Evolutionary conservation across 2,797 vertebrate genomes (phyloP), one percentile per base, ranked within the genome.

Genomic region (Thamnophis elegans): DNA sequence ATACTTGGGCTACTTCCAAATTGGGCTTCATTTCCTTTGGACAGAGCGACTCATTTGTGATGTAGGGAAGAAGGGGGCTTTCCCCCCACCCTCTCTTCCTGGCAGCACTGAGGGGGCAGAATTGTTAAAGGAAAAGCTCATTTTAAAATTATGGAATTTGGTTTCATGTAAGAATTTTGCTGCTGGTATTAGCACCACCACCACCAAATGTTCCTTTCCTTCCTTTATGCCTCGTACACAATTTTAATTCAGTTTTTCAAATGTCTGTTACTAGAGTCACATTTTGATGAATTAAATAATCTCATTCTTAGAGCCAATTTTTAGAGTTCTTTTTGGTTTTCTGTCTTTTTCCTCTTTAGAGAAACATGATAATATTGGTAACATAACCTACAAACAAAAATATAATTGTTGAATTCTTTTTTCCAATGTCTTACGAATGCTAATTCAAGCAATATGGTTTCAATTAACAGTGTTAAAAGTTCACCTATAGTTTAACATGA

Each of bases 1-100:
- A 90, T 92, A 92, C 26, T 94, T 97, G 94, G 92, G 95, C 54
- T 89, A 91, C 93, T 91, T 85, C 92, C 92, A 95, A 4, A 93
- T 93, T 86, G 89, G 85, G 60, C 73, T 85, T 94, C 86, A 5
- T 26, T 0, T 91, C 91, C 68, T 92, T 93, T 92, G n/a, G 95
- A 94, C 65, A 90, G 92, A 94, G 95, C 95, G 12, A 82, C 36
- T 93, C 90, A 94, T 54, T 93, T 55, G 32, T 78, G 86, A 73
- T n/a, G 56, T 7, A n/a, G 90, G 55, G 90, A 54, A 88, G 28
- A 88, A 47, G 7, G 13, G 7, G 10, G 9, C 51, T 62, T 16
- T 2, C 1, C 7, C 78, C 55, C 1, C 7, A 56, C 42, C 42
- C 36, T 20, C 18, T 7, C 54, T 47, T 73, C 58, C 32, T 28